phyloP scores from a whole-genome alignment of 2,888 invertebrate species.

The Napeogenes sylphis region DNA sequence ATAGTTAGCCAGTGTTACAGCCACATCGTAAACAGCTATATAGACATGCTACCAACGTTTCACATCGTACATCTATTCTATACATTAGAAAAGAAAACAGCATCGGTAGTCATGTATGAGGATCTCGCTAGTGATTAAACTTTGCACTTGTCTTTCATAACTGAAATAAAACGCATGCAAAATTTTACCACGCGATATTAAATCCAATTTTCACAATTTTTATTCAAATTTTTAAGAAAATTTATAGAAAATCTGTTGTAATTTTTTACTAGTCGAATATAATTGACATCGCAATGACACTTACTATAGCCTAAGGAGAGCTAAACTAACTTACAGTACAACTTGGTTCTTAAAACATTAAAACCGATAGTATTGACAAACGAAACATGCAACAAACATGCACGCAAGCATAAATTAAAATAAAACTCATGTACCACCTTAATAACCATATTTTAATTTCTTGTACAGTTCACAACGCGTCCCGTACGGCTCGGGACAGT shows the following conservation, averaged over 20 bases:
- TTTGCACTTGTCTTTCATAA: slow-evolving; percentile 6
- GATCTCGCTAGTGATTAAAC: slow-evolving; percentile 27
- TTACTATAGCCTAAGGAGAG: slow-evolving; percentile 74
- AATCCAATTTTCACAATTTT: slow-evolving; percentile 24
- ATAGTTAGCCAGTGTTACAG: not conserved
- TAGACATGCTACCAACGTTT: slow-evolving; percentile 42
- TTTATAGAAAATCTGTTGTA: slow-evolving; percentile 65
- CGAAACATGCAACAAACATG: slow-evolving; percentile 57
- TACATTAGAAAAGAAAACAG: slow-evolving; percentile 48
- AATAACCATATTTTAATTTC: slow-evolving; percentile 62
- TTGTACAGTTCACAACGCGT: slow-evolving; percentile 70
- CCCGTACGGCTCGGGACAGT: slow-evolving; percentile 32
- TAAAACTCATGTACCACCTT: slow-evolving; percentile 65
- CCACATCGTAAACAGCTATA: slow-evolving; percentile 52
- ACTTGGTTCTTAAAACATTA: slow-evolving; percentile 60
- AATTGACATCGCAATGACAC: slow-evolving; percentile 77
- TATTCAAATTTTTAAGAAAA: slow-evolving; percentile 30
- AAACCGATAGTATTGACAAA: slow-evolving; percentile 11
- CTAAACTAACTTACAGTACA: slow-evolving; percentile 70
- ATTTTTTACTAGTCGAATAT: slow-evolving; percentile 73
- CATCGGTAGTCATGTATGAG: slow-evolving; percentile 36
- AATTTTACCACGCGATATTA: slow-evolving; percentile 9
- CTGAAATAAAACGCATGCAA: slow-evolving; percentile 13
- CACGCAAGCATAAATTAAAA: slow-evolving; percentile 58
- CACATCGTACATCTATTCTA: slow-evolving; percentile 62